These are phyloP conservation scores for Exaiptasia diaphana DNA, from an alignment of 64 coral and sea anemone species.

Conservation along the genomic window DNA sequence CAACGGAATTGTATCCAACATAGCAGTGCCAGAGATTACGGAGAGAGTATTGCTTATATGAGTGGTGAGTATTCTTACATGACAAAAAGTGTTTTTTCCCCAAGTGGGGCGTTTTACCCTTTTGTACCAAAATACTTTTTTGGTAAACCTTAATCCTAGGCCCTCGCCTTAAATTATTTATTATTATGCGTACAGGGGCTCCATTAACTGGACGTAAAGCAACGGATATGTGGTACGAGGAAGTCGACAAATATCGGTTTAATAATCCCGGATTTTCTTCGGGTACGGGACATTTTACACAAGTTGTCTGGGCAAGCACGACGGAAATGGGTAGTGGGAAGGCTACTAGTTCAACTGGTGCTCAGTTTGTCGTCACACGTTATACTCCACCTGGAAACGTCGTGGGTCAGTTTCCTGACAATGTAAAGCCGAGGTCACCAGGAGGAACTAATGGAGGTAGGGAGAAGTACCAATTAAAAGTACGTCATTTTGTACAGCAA, in stretches of 20 bases:
- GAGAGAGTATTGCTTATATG: slow-evolving; percentile 92
- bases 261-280: slow-evolving; percentile 74
- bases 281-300: slow-evolving; percentile 76
- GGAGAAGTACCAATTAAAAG: too few relatives aligned
- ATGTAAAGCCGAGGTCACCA: slow-evolving; percentile 52
- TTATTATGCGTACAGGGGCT: slow-evolving; percentile 32
- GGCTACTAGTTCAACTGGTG: slow-evolving; percentile 75
- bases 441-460: slow-evolving; percentile 40
- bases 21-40: slow-evolving; percentile 78
- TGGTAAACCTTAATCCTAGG: too few relatives aligned
- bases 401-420: slow-evolving; percentile 74
- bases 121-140: too few relatives aligned
- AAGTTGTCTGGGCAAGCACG: slow-evolving; percentile 77
- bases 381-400: slow-evolving; percentile 90
- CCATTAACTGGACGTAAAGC: slow-evolving; percentile 71
- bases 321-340: slow-evolving; percentile 85
- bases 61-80: too few relatives aligned
- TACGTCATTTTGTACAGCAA: too few relatives aligned
- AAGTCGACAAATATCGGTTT: slow-evolving; percentile 76
- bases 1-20: slow-evolving; percentile 81
- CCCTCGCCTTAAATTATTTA: too few relatives aligned
- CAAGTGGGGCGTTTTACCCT: neutral
- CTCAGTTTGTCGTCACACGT: slow-evolving; percentile 85
- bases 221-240: slow-evolving; percentile 92
- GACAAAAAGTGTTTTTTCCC: neutral